Percentiles rank a stretch among this genome's conserved stretches.
Evolutionary conservation across 2,888 invertebrate genomes (phyloP).

Genomic region (Mesochorus sp.): DNA sequence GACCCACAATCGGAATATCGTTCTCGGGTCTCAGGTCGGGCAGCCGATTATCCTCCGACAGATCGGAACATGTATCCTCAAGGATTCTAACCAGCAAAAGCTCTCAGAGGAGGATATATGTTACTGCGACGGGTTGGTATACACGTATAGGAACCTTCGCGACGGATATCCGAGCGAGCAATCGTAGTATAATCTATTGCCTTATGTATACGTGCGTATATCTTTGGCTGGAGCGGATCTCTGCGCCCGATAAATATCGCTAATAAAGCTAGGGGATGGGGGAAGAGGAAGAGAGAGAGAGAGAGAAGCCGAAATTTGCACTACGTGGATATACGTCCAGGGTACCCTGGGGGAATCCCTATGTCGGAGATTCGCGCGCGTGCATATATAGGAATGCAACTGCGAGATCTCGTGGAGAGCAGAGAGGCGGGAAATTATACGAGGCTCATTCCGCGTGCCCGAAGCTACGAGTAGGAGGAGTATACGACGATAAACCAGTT

Average conservation of each 20-base stretch:
- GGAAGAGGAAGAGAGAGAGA: too few species aligned
- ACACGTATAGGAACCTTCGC: neutral
- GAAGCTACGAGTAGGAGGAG: conserved; percentile 42
- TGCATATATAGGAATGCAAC: conserved; percentile 41
- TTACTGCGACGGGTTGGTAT: too few species aligned
- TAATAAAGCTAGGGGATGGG: conserved; percentile 54
- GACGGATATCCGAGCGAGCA: neutral
- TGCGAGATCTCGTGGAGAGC: conserved; percentile 36
- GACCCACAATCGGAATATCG: too few species aligned
- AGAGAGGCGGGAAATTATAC: conserved; percentile 59
- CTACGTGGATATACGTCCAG: neutral
- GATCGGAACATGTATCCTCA: neutral
- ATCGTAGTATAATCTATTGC: conserved; percentile 22
- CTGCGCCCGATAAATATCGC: conserved; percentile 56
- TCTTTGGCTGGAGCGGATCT: conserved; percentile 1
- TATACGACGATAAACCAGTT: conserved; percentile 68
- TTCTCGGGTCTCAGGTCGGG: too few species aligned
- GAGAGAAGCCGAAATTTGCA: conserved; percentile 49
- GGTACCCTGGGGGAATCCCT: conserved; percentile 34
- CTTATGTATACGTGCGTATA: conserved; percentile 4
- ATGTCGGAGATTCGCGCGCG: conserved; percentile 17
- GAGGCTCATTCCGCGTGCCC: conserved; percentile 45
- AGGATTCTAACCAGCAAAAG: neutral
- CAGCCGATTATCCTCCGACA: neutral
- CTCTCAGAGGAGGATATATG: neutral